Percentiles rank a stretch among this genome's conserved stretches.
phyloP scores from a whole-genome alignment of 2,797 vertebrate species.

The Poecilia wingei region DNA sequence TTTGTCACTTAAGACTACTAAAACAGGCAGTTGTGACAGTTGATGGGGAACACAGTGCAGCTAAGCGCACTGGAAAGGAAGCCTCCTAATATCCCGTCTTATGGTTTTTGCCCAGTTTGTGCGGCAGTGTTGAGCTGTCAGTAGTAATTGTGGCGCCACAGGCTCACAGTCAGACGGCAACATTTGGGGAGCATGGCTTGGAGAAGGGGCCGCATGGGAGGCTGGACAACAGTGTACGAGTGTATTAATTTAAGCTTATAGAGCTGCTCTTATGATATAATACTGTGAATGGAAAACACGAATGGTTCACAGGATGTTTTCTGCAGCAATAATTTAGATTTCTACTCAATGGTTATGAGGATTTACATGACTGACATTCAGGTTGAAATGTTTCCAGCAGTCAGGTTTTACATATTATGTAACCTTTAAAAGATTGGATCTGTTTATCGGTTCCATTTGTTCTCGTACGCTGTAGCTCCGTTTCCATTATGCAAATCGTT shows the following conservation, averaged over 20 bases:
- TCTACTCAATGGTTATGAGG: constrained; percentile 70
- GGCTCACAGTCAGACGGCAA: constrained; percentile 66
- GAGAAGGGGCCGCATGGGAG: constrained; percentile 17
- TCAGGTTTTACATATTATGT: constrained; percentile 57
- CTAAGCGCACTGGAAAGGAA: constrained; percentile 60
- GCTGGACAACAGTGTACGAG: constrained; percentile 49
- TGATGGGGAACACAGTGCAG: constrained; percentile 68
- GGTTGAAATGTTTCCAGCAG: constrained; percentile 45
- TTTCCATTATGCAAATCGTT: too few relatives aligned
- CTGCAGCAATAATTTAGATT: constrained; percentile 64
- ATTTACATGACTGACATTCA: constrained; percentile 58
- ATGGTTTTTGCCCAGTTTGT: constrained; percentile 62
- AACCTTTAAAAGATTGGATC: constrained; percentile 20
- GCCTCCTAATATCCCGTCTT: constrained; percentile 66
- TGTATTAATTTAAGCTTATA: constrained; percentile 64
- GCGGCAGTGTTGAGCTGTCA: constrained; percentile 75
- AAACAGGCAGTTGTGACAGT: constrained; percentile 69
- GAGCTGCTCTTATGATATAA: constrained; percentile 52
- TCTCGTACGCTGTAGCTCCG: background rate
- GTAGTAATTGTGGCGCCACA: constrained; percentile 76
- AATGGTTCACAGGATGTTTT: constrained; percentile 63
- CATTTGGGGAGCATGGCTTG: constrained; percentile 45
- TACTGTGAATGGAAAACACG: constrained; percentile 68
- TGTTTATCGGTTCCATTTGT: constrained; percentile 1
- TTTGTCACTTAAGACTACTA: constrained; percentile 72